Conservation (phyloP, 2,113 vertebrate species). For the Gopherus flavomarginatus region DNA sequence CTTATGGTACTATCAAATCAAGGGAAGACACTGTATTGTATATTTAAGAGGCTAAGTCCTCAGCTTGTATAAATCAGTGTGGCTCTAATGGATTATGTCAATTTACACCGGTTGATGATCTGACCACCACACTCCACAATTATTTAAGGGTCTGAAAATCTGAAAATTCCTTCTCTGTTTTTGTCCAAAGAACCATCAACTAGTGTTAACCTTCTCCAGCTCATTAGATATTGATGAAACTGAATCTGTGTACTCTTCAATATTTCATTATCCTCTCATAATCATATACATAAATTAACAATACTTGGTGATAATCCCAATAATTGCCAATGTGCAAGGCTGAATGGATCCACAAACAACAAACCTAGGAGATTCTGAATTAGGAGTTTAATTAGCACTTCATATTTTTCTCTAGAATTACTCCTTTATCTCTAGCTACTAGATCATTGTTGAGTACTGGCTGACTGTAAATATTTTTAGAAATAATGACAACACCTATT, state of each 20-base stretch:
- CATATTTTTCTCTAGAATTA: background rate
- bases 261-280: background rate
- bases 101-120: background rate
- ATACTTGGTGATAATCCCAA: background rate
- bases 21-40: background rate
- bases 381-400: background rate
- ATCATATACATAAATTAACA: background rate
- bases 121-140: background rate
- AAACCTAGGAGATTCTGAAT: background rate
- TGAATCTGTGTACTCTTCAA: background rate
- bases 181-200: background rate
- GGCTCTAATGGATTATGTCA: background rate
- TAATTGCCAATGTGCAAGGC: background rate
- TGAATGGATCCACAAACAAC: background rate
- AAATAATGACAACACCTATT: background rate
- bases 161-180: background rate
- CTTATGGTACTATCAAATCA: background rate
- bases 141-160: background rate
- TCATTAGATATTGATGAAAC: background rate
- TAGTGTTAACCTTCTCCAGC: background rate
- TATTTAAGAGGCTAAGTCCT: background rate
- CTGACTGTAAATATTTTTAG: background rate
- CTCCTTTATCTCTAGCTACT: background rate
- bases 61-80: background rate
- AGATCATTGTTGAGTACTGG: background rate